These are phyloP conservation scores for Papilio elwesi DNA, from an alignment of 2,888 invertebrate genomes.

Conservation along the genomic window DNA sequence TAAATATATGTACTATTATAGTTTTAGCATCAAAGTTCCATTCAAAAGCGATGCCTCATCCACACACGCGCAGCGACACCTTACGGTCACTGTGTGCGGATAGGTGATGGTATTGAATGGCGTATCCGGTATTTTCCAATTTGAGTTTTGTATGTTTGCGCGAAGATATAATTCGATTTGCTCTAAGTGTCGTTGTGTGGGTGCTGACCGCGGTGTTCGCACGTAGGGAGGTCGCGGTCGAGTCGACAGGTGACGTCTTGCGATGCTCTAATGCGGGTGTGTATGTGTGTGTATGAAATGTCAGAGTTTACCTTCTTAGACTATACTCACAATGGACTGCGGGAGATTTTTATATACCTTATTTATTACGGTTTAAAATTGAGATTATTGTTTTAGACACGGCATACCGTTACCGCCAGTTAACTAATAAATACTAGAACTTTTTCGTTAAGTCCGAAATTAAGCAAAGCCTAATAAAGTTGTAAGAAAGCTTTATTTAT, in stretches of 20 bases:
- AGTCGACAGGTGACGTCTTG: constrained; percentile 76
- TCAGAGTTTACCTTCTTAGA: constrained; percentile 72
- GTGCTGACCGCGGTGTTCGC: constrained; percentile 77
- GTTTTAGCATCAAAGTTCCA: constrained; percentile 60
- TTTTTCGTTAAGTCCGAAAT: too few relatives aligned
- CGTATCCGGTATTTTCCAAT: constrained; percentile 42
- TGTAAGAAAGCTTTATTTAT: too few relatives aligned
- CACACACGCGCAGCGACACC: constrained; percentile 72
- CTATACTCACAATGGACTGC: constrained; percentile 42
- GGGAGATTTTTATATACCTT: constrained; percentile 36
- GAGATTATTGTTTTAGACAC: too few relatives aligned
- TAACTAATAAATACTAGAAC: too few relatives aligned
- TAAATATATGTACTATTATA: constrained; percentile 54
- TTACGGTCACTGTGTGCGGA: constrained; percentile 56
- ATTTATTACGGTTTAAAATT: constrained; percentile 43
- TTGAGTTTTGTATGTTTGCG: constrained; percentile 44
- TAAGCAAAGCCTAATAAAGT: too few relatives aligned
- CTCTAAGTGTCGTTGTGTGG: constrained; percentile 53
- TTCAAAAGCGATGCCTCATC: constrained; percentile 71
- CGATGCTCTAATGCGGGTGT: constrained; percentile 57
- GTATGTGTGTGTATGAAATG: constrained; percentile 72
- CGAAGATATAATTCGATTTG: constrained; percentile 54
- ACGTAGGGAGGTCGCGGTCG: constrained; percentile 75
- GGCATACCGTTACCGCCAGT: too few relatives aligned
- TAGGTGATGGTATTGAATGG: constrained; percentile 55